Conservation (phyloP, 92 coral and sea anemone genomes). For the Virgularia gustaviana region DNA sequence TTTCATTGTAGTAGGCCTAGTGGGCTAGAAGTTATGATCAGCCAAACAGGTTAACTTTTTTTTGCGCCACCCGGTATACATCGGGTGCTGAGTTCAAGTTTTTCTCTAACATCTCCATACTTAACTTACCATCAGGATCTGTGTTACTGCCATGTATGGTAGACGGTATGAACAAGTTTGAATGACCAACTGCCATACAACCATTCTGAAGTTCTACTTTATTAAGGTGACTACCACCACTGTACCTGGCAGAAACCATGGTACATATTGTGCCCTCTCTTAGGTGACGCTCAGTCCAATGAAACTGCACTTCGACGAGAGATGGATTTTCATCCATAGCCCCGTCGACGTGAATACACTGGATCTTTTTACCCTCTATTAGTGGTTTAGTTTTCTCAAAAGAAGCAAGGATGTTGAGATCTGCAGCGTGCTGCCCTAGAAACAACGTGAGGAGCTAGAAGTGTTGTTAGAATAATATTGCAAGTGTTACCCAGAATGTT, state of each 20-base stretch:
- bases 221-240: conserved; percentile 12
- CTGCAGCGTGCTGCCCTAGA: conserved; percentile 22
- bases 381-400: conserved; percentile 8
- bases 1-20: too few relatives aligned
- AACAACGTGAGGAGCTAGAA: conserved; percentile 12
- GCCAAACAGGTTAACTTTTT: too few relatives aligned
- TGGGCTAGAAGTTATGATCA: too few relatives aligned
- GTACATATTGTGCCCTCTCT: conserved; percentile 3
- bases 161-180: conserved; percentile 27
- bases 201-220: conserved; percentile 1
- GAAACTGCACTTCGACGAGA: conserved; percentile 50
- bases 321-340: conserved; percentile 54
- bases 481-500: conserved; percentile 4
- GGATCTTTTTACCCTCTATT: conserved; percentile 34
- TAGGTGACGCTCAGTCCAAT: conserved; percentile 50
- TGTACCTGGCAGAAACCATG: conserved; percentile 1
- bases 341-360: conserved; percentile 55
- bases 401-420: conserved; percentile 30
- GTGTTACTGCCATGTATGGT: conserved; percentile 12
- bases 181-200: conserved; percentile 13
- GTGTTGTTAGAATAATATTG: conserved; percentile 26
- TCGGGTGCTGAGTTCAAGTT: conserved; percentile 27
- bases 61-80: too few relatives aligned
- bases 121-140: conserved; percentile 2
- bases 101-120: background rate